A percentile compares a stretch with the other conserved stretches of the same genome.
These are phyloP conservation scores for Condylostylus longicornis DNA, from an alignment of 1,140 invertebrate species.

Conservation along the genomic window DNA sequence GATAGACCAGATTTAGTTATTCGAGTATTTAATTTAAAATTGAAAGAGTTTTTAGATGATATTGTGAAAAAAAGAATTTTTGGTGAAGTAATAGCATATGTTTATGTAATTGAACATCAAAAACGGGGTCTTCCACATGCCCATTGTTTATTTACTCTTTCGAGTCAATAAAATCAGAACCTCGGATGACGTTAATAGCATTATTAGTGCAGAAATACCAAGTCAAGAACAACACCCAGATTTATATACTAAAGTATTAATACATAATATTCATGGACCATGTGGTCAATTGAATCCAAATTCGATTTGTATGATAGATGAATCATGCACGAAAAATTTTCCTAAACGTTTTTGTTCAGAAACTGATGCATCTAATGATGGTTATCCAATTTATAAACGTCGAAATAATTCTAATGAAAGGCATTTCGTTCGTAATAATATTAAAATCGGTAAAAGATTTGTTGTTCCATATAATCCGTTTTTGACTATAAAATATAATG, in stretches of 20 bases:
- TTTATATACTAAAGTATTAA: constrained; percentile 30
- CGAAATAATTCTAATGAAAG: constrained; percentile 19
- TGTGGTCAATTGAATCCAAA: constrained; percentile 26
- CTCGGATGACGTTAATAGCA: no score
- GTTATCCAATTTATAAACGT: constrained; percentile 32
- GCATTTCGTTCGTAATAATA: background rate
- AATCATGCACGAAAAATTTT: constrained; percentile 12
- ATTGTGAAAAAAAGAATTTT: constrained; percentile 26
- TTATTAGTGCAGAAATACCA: no score
- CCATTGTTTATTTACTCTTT: constrained; percentile 5
- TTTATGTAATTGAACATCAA: constrained; percentile 36
- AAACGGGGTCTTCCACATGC: constrained; percentile 18
- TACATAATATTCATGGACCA: constrained; percentile 39
- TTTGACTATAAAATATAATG: constrained; percentile 12
- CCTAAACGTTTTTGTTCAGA: constrained; percentile 10
- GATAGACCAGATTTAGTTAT: constrained; percentile 25
- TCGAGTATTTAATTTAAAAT: constrained; percentile 36
- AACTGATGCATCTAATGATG: constrained; percentile 21
- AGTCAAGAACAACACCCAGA: constrained; percentile 24
- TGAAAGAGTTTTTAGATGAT: constrained; percentile 33
- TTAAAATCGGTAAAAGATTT: constrained; percentile 18
- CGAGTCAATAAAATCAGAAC: constrained; percentile 5
- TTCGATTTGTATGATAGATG: constrained; percentile 29
- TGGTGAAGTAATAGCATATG: constrained; percentile 25
- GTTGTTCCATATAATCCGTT: constrained; percentile 20